Evolutionary conservation across 2,888 invertebrate species (phyloP).

Genomic region (Acanthosepion lycidas): DNA sequence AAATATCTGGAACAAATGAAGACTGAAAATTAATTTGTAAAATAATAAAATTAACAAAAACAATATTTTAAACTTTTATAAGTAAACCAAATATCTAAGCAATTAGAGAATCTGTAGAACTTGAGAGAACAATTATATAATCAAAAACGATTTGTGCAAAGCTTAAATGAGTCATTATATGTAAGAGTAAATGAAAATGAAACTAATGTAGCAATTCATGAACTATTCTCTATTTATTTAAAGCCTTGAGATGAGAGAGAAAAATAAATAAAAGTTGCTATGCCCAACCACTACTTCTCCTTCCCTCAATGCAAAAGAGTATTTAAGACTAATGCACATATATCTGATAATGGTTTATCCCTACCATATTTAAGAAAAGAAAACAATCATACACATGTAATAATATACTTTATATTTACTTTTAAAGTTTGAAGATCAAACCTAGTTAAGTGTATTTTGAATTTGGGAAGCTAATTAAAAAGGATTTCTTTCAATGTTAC

Average conservation of each 20-base stretch:
- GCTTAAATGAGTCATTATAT: background rate
- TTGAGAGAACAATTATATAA: background rate
- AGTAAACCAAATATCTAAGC: background rate
- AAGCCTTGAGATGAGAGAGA: background rate
- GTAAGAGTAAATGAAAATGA: background rate
- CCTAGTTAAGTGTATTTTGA: background rate
- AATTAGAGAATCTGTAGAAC: background rate
- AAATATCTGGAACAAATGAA: too few relatives aligned
- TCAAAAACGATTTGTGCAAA: background rate
- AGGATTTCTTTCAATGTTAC: background rate
- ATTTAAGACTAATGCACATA: background rate
- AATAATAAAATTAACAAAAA: too few relatives aligned
- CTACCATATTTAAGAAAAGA: background rate
- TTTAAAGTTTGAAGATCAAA: slow-evolving; percentile 33
- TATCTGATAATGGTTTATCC: background rate
- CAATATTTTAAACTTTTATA: background rate
- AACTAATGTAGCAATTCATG: background rate
- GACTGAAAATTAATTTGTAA: too few relatives aligned
- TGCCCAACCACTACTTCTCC: background rate
- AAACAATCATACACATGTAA: background rate
- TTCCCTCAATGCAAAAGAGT: background rate
- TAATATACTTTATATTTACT: background rate
- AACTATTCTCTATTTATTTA: background rate
- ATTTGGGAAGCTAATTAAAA: slow-evolving; percentile 14
- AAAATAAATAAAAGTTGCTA: background rate